Base-by-base conservation (phyloP, 64 coral and sea anemone species). In the Montipora capricornis region DNA sequence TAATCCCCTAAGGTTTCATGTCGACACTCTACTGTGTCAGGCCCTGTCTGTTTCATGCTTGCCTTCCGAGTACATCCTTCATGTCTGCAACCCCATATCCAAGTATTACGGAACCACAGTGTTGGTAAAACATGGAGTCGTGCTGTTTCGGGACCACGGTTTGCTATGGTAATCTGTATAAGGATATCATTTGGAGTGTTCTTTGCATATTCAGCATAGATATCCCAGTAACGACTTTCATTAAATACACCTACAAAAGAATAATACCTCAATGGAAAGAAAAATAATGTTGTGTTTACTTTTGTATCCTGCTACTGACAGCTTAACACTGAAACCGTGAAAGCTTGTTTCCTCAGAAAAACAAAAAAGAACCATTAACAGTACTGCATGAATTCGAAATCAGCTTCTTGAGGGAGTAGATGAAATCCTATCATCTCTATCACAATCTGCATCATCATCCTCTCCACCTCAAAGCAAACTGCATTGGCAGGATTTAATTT, bases 1-100 rank as follows among this genome's bases (percentile, higher is more conserved):
- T 89, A 99, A 52, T 99, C 94, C 49, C 74, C 93, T 45, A 99
- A 87, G 44, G 98, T 96, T 70, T 99, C 95, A 80, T 99, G 98
- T 29, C 81, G 81, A 58, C 95, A 96, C 12, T 84, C 78, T 20
- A 93, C 98, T 57, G 86, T 89, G 47, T 75, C 75, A 6, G 60
- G 17, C 5, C 70, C 64, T 9, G 52, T 96, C 74, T 99, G 77
- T 46, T 87, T 94, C 15, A 99, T 96, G 80, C 70, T 90, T 49
- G 98, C 95, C 46, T 99, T 99, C 51, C 53, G 74, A 29, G 98
- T 96, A 37, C 98, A 99, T 2, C 98, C 98, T 77, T 99, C 98
- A 76, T 99, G 95, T 50, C 91, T 96, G 70, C 98, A 99, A 0
- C 98, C 98, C 98, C 98, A 99, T 46, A 99, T 94, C 98, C 98